Percentiles rank a stretch among this genome's conserved stretches.
phyloP scores from a whole-genome alignment of 2,888 invertebrate genomes.

The Cryptus viduatorius region DNA sequence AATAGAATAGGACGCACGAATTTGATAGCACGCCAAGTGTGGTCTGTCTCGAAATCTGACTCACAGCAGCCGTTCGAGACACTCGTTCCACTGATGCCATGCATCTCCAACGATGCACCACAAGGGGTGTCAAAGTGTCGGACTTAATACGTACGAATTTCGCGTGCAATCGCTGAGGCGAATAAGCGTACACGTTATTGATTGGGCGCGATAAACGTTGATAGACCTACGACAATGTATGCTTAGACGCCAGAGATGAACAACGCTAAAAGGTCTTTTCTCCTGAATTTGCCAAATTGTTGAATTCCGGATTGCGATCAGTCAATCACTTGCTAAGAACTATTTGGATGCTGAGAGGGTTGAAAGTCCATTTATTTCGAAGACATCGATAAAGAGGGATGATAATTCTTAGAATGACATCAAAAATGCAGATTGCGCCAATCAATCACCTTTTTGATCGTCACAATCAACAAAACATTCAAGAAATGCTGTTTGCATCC shows the following conservation, averaged over 20 bases:
- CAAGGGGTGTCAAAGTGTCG: slow-evolving; percentile 25
- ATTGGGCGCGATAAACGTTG: not conserved
- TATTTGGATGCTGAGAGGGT: too few species aligned
- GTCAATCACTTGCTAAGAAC: too few species aligned
- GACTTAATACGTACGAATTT: slow-evolving; percentile 2
- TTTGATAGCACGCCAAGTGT: slow-evolving; percentile 79
- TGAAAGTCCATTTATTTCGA: too few species aligned
- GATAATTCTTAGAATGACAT: too few species aligned
- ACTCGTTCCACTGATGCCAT: slow-evolving; percentile 32
- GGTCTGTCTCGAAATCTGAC: slow-evolving; percentile 69
- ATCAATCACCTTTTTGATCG: too few species aligned
- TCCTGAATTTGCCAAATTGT: not conserved
- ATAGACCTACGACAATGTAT: not conserved
- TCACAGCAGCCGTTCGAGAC: slow-evolving; percentile 54
- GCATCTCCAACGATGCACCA: slow-evolving; percentile 24
- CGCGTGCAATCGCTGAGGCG: slow-evolving; percentile 5
- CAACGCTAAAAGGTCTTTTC: not conserved
- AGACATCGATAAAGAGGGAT: too few species aligned
- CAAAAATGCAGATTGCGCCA: too few species aligned
- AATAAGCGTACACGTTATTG: not conserved
- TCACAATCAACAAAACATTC: too few species aligned
- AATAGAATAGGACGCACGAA: slow-evolving; percentile 65
- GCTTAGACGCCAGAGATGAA: not conserved
- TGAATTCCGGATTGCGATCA: too few species aligned
- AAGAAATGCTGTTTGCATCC: too few species aligned